Percentiles rank a stretch among this genome's conserved stretches.
phyloP scores from a whole-genome alignment of 1,140 invertebrate genomes.

The Eriocheir sinensis region DNA sequence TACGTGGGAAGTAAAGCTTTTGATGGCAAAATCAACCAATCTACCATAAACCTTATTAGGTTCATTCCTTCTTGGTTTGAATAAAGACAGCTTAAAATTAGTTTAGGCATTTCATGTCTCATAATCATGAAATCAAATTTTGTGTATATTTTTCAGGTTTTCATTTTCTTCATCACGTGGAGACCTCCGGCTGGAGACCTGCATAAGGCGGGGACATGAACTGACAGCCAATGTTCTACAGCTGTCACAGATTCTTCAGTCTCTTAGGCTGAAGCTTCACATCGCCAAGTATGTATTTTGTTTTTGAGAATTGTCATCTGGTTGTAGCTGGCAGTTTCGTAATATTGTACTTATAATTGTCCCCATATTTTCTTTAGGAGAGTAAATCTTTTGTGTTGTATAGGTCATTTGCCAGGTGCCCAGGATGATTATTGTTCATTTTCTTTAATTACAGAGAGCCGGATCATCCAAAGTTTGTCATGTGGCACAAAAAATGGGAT shows the following conservation, averaged over 20 bases:
- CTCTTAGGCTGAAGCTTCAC: conserved; percentile 88
- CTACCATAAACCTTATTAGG: too few species aligned
- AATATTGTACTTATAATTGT: too few species aligned
- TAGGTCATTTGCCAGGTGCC: not conserved
- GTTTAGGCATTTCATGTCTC: too few species aligned
- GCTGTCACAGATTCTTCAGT: conserved; percentile 87
- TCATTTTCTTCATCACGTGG: conserved; percentile 81
- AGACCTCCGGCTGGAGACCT: conserved; percentile 65
- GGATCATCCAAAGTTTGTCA: conserved; percentile 88
- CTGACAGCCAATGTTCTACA: conserved; percentile 87
- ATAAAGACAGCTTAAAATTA: too few species aligned
- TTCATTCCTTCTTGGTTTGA: too few species aligned
- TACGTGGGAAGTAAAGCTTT: too few species aligned
- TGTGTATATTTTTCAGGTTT: conserved; percentile 80
- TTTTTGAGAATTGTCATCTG: not conserved
- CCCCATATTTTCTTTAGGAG: too few species aligned
- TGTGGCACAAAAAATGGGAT: conserved; percentile 91
- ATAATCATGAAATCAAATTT: too few species aligned
- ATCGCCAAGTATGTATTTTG: conserved; percentile 84
- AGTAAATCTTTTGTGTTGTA: not conserved
- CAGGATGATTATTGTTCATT: not conserved
- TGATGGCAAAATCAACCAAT: too few species aligned
- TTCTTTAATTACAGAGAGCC: conserved; percentile 79
- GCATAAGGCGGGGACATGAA: conserved; percentile 83
- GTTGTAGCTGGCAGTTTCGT: too few species aligned